Conservation (phyloP, 2,888 invertebrate species). For the Oligia strigilis region DNA sequence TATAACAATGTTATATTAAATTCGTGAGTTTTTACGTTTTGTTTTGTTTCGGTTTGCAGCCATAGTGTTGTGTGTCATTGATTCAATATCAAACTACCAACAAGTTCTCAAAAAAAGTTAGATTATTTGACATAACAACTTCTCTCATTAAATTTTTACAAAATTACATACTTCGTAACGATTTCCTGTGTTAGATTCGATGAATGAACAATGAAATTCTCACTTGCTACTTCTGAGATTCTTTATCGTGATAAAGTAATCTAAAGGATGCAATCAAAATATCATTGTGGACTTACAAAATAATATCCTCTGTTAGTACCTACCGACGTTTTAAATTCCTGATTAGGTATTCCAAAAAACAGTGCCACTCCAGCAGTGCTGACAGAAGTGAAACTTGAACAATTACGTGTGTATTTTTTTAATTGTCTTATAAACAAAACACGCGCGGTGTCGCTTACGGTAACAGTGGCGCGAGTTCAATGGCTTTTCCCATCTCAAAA, state of each 20-base stretch:
- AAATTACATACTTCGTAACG: conserved; percentile 36
- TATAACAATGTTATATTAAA: conserved; percentile 29
- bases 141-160: conserved; percentile 32
- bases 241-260: not conserved
- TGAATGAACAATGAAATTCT: conserved; percentile 26
- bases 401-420: no score
- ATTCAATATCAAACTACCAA: not conserved
- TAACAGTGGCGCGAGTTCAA: no score
- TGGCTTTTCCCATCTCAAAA: no score
- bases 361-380: no score
- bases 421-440: no score
- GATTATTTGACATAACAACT: conserved; percentile 26
- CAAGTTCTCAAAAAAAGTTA: conserved; percentile 12
- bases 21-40: conserved; percentile 37
- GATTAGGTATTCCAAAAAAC: no score
- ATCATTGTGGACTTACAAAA: not conserved
- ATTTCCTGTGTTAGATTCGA: conserved; percentile 24
- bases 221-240: conserved; percentile 20
- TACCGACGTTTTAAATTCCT: not conserved
- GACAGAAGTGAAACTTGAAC: no score
- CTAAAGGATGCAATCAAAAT: not conserved
- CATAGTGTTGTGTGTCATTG: conserved; percentile 17
- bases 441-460: no score
- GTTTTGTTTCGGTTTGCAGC: conserved; percentile 18
- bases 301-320: not conserved